A percentile compares a stretch with the other conserved stretches of the same genome.
Conservation (phyloP, 2,888 invertebrate species). For the Melanophora roralis region DNA sequence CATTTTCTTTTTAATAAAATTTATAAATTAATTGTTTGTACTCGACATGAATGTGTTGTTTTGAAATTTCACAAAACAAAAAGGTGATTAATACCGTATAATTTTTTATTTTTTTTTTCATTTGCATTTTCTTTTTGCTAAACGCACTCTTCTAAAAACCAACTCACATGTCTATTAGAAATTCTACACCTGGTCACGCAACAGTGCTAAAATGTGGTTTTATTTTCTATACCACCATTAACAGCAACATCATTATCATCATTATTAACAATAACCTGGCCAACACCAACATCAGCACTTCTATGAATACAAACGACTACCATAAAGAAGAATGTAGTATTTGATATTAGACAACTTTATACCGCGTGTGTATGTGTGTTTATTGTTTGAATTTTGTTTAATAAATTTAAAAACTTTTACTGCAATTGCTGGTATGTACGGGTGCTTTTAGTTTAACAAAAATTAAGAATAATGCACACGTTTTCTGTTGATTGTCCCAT, state of each 20-base stretch:
- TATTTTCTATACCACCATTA: conserved; percentile 40
- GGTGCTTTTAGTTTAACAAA: background rate
- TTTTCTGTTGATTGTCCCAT: background rate
- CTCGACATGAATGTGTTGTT: conserved; percentile 10
- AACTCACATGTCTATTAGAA: conserved; percentile 27
- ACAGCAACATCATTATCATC: background rate
- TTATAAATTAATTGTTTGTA: conserved; percentile 41
- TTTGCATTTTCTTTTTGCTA: conserved; percentile 5
- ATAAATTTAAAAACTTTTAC: conserved; percentile 47
- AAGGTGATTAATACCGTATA: conserved; percentile 35
- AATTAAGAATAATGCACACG: conserved; percentile 3
- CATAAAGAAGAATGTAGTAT: conserved; percentile 17
- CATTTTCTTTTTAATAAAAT: conserved; percentile 30
- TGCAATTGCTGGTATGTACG: background rate
- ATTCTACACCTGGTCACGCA: conserved; percentile 56
- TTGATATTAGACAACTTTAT: background rate
- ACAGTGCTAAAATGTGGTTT: conserved; percentile 50
- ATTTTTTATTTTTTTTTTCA: background rate
- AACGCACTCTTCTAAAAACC: conserved; percentile 30
- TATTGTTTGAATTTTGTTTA: background rate
- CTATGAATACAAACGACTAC: background rate
- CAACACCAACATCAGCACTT: background rate
- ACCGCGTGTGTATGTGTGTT: background rate
- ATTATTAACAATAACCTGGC: no score
- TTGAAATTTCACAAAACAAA: conserved; percentile 28